phyloP scores from a whole-genome alignment of 2,113 vertebrate genomes.

The Noturus placidus region DNA sequence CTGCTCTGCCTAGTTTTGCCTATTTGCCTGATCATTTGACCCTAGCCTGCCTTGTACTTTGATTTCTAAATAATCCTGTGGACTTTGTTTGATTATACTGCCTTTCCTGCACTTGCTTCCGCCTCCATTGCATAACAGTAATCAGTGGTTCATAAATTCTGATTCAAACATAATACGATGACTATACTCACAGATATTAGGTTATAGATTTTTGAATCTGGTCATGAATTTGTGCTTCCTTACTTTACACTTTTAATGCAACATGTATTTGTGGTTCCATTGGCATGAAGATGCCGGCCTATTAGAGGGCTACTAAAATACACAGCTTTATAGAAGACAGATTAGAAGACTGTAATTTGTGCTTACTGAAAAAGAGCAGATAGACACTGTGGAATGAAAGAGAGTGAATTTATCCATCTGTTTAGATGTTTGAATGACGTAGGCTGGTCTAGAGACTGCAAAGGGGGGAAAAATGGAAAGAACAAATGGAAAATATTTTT shows the following conservation, averaged over 20 bases:
- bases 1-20: too few species aligned
- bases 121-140: too few species aligned
- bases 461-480: not conserved
- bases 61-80: too few species aligned
- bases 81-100: too few species aligned
- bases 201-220: not conserved
- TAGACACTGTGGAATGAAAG: conserved; percentile 9
- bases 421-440: conserved; percentile 39
- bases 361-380: conserved; percentile 26
- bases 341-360: conserved; percentile 19
- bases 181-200: not conserved
- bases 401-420: conserved; percentile 40
- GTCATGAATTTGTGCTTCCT: not conserved
- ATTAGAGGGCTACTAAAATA: not conserved
- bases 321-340: conserved; percentile 4
- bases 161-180: not conserved
- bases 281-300: not conserved
- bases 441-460: conserved; percentile 18
- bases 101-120: too few species aligned
- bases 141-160: not conserved
- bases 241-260: not conserved
- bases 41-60: too few species aligned
- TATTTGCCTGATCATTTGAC: too few species aligned
- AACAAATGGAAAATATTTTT: conserved; percentile 41
- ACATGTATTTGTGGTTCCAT: not conserved